Evolutionary conservation across 2,113 vertebrate genomes (phyloP), one percentile per base, ranked within the genome.

Genomic region (Meriones unguiculatus): DNA sequence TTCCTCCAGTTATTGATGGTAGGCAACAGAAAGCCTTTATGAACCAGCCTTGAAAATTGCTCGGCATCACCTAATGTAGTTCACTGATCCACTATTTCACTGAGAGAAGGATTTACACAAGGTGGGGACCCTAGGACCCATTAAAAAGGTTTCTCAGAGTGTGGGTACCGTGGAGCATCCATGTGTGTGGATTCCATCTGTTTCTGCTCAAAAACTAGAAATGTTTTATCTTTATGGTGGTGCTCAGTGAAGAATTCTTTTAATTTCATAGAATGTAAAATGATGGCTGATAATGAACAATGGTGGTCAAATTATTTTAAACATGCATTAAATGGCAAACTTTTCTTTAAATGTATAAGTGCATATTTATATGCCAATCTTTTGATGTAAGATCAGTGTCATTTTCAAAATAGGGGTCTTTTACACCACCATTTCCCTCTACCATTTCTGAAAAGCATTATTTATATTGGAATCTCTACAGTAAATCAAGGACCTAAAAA

Each of bases 401-500:
- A 72, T 96, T 91, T 72, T 41, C 35, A 38, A 90, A 76, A 52
- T 87, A 90, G 87, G 6, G 7, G 4, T 81, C 75, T 95, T 95
- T 35, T 72, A 62, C 13, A 73, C 76, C 46, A 50, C 92, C 28
- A 59, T 86, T 91, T 80, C 4, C 54, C 14, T 81, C 81, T 95
- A 30, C 87, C 28, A 69, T 76, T 95, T 73, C n/a, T 50, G 95
- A 57, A 95, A 87, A 59, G 59, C 15, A 32, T 91, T 14, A 67
- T 89, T 96, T 96, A 90, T 25, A 75, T 93, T 50, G 41, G 28
- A 85, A 89, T 93, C 72, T 94, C 92, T 87, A 89, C 92, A 78
- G 70, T 88, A 73, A 90, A 86, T 24, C 80, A 77, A 88, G 38
- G 95, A 64, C 12, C 76, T 93, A 93, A 91, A 94, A 65, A 90